Evolutionary conservation across 2,888 invertebrate genomes (phyloP).

Genomic region (Polydrusus cervinus): DNA sequence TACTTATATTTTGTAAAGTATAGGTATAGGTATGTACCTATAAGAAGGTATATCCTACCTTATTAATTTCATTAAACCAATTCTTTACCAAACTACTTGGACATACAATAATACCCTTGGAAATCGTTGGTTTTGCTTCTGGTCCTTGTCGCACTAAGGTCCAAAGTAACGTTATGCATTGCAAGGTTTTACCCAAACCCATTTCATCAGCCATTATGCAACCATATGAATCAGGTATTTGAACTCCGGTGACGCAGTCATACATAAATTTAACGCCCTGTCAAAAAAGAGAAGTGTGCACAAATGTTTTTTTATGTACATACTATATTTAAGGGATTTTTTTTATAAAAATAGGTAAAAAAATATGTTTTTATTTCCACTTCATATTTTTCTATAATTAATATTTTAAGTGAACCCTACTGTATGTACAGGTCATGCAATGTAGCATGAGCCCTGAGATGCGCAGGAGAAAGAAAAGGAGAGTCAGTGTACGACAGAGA

Average conservation of each 20-base stretch:
- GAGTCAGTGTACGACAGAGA: too few relatives aligned
- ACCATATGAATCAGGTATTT: constrained; percentile 90
- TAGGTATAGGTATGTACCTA: too few relatives aligned
- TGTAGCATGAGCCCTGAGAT: too few relatives aligned
- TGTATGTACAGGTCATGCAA: too few relatives aligned
- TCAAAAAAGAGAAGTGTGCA: constrained; percentile 46
- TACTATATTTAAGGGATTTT: too few relatives aligned
- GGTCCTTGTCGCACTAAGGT: constrained; percentile 94
- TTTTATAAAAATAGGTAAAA: too few relatives aligned
- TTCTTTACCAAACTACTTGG: constrained; percentile 99
- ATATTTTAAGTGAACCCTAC: too few relatives aligned
- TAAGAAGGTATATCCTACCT: constrained; percentile 71
- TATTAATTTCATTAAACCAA: constrained; percentile 98
- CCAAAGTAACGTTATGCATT: constrained; percentile 97
- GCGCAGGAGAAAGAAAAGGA: too few relatives aligned
- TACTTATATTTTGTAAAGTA: too few relatives aligned
- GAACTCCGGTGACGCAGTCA: constrained; percentile 95
- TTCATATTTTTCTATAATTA: too few relatives aligned
- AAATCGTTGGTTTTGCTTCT: constrained; percentile 90
- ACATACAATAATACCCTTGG: constrained; percentile 95
- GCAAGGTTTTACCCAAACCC: constrained; percentile 98
- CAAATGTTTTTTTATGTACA: constrained; percentile 5
- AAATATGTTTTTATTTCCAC: too few relatives aligned
- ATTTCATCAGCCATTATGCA: constrained; percentile 99
- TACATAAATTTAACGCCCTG: constrained; percentile 99